Evolutionary conservation across 1,140 invertebrate species (phyloP).

Genomic region (Sesamia nonagrioides): DNA sequence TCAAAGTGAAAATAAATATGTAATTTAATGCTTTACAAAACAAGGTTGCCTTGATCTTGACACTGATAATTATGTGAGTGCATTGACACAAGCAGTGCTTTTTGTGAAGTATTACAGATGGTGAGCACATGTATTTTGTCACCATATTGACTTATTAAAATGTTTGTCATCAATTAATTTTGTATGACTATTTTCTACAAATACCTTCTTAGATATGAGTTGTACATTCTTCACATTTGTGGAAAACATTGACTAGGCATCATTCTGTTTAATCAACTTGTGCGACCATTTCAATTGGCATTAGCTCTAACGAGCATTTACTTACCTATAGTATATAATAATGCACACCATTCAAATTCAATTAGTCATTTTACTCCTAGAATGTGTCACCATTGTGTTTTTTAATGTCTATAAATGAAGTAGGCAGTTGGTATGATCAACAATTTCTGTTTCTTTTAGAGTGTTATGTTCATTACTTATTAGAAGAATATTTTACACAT

Average conservation of each 20-base stretch:
- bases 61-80: slow-evolving; percentile 21
- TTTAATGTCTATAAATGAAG: slow-evolving; percentile 24
- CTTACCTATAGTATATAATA: slow-evolving; percentile 15
- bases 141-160: background rate
- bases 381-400: slow-evolving; percentile 36
- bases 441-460: slow-evolving; percentile 30
- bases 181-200: background rate
- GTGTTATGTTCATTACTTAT: background rate
- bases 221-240: background rate
- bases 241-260: background rate
- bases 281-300: background rate
- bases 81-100: slow-evolving; percentile 16
- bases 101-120: slow-evolving; percentile 20
- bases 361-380: slow-evolving; percentile 33
- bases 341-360: slow-evolving; percentile 13
- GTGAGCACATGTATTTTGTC: slow-evolving; percentile 7
- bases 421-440: slow-evolving; percentile 5
- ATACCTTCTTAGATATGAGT: background rate
- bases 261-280: background rate
- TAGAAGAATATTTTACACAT: too few species aligned
- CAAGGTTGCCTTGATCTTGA: slow-evolving; percentile 48
- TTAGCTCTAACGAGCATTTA: background rate
- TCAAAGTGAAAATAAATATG: background rate
- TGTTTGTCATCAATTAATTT: background rate
- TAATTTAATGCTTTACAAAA: background rate